Conservation (phyloP, 2,797 vertebrate species). For the Dicrostonyx torquatus region DNA sequence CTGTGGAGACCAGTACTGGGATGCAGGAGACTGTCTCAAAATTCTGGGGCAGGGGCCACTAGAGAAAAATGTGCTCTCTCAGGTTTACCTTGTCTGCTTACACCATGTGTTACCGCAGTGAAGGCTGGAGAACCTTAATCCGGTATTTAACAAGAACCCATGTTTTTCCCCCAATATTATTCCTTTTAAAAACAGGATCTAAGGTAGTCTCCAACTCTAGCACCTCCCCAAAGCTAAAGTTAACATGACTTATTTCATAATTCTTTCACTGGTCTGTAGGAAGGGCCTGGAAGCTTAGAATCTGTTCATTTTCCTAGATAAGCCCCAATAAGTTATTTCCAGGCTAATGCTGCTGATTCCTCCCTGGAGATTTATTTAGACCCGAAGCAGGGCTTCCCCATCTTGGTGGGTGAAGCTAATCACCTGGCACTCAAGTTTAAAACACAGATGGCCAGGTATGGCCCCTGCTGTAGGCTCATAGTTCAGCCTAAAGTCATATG, state of each 20-base stretch:
- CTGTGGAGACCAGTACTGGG: background rate
- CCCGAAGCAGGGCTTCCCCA: background rate
- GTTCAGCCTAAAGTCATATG: conserved; percentile 5
- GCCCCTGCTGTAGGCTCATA: background rate
- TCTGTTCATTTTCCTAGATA: background rate
- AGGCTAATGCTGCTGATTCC: background rate
- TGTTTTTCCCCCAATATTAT: background rate
- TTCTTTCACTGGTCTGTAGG: background rate
- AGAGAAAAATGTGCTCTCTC: conserved; percentile 7
- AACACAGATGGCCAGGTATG: background rate
- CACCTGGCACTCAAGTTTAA: conserved; percentile 15
- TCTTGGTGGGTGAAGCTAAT: background rate
- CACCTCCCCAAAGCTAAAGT: background rate
- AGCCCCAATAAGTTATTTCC: background rate
- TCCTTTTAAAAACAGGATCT: background rate
- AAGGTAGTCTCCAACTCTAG: background rate
- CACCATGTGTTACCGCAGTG: background rate
- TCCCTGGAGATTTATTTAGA: background rate
- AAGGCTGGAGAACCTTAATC: conserved; percentile 39
- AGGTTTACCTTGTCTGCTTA: background rate
- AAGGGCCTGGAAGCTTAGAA: background rate
- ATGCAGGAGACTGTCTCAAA: background rate
- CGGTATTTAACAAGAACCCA: conserved; percentile 32
- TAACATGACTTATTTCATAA: background rate
- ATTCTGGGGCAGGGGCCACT: background rate